These are phyloP conservation scores for Epinephelus moara DNA, from an alignment of 2,113 vertebrate genomes.

Conservation along the genomic window DNA sequence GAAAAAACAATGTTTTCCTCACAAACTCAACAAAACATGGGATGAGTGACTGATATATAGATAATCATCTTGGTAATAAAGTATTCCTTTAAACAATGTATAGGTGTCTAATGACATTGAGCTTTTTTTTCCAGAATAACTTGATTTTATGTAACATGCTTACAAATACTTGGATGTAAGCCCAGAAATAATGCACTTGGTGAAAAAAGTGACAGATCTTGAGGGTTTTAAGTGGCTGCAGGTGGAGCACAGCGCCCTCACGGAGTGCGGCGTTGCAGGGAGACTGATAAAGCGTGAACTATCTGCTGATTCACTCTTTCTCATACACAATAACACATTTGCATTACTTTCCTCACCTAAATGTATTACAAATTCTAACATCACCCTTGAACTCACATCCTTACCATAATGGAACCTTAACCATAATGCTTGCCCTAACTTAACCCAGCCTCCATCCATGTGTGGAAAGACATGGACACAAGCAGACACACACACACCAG, in stretches of 20 bases:
- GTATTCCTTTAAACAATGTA: not conserved
- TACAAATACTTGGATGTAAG: slow-evolving; percentile 4
- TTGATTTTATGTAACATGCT: slow-evolving; percentile 13
- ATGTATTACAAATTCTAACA: not conserved
- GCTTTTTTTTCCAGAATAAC: not conserved
- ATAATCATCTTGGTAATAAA: too few species aligned
- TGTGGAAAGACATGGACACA: slow-evolving; percentile 12
- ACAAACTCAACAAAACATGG: too few species aligned
- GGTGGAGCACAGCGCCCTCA: slow-evolving; percentile 6
- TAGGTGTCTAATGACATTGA: not conserved
- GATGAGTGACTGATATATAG: too few species aligned
- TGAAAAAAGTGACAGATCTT: not conserved
- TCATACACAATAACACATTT: not conserved
- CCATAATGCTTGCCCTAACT: not conserved
- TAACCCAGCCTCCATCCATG: not conserved
- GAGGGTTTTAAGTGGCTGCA: slow-evolving; percentile 21
- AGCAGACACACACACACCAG: not conserved
- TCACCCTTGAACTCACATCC: not conserved
- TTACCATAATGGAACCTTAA: slow-evolving; percentile 20
- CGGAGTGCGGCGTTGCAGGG: not conserved
- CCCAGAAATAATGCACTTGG: not conserved
- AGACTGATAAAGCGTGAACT: slow-evolving; percentile 10
- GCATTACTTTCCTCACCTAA: slow-evolving; percentile 1
- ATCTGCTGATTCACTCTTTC: not conserved
- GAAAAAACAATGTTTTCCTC: too few species aligned